Conservation (phyloP, 1,140 invertebrate genomes). For the Nasonia longicornis region DNA sequence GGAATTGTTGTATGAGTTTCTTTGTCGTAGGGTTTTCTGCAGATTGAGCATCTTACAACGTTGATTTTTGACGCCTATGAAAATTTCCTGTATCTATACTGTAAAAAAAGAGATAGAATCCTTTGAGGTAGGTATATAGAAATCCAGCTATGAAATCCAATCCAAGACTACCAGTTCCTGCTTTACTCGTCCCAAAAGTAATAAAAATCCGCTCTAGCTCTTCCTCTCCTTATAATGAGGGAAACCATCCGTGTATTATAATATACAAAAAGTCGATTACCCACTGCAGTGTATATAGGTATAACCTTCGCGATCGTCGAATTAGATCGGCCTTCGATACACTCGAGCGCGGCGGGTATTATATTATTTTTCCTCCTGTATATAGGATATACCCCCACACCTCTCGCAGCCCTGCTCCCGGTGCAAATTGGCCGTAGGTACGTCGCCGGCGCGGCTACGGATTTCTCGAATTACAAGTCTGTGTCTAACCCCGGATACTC, state of each 20-base stretch:
- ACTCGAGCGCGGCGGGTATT: neutral
- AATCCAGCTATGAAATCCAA: neutral
- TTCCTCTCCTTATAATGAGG: neutral
- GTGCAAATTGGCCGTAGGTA: conserved; percentile 50
- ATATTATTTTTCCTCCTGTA: neutral
- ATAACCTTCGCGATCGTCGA: neutral
- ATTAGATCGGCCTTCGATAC: conserved; percentile 10
- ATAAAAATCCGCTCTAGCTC: neutral
- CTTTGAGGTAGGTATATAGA: too few species aligned
- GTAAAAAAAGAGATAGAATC: too few species aligned
- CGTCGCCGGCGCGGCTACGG: conserved; percentile 31
- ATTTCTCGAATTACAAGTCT: conserved; percentile 21
- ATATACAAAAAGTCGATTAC: neutral
- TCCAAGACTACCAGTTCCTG: neutral
- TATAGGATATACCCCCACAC: neutral
- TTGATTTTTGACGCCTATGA: too few species aligned
- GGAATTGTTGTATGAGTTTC: too few species aligned
- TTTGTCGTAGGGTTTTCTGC: too few species aligned
- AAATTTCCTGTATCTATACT: too few species aligned
- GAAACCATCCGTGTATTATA: neutral
- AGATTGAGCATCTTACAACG: too few species aligned
- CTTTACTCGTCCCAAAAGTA: neutral
- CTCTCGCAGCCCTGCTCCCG: neutral
- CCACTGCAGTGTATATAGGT: neutral
- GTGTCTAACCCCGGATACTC: neutral